Percentiles rank a stretch among this genome's conserved stretches.
Evolutionary conservation across 2,888 invertebrate species (phyloP).

Genomic region (Gerosis bhagava): DNA sequence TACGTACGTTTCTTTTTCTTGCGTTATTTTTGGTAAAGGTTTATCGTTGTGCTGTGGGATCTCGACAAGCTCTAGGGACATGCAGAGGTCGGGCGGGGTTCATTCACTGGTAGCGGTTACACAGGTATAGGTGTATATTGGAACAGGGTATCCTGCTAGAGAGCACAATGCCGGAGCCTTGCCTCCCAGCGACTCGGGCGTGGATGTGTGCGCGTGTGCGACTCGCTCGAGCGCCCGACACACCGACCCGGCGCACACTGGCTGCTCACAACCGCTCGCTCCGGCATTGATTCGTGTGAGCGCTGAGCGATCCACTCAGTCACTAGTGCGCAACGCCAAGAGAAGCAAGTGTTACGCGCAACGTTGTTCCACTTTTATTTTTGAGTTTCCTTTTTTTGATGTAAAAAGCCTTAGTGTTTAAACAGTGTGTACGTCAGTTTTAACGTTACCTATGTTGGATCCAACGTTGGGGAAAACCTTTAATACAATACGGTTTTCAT

Average conservation of each 20-base stretch:
- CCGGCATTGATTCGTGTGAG: constrained; percentile 78
- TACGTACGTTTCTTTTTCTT: constrained; percentile 27
- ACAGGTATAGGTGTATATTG: constrained; percentile 52
- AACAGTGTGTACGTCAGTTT: constrained; percentile 67
- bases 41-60: not conserved
- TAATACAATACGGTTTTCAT: no score
- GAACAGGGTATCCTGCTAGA: constrained; percentile 36
- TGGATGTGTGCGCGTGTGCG: constrained; percentile 54
- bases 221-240: constrained; percentile 31
- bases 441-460: constrained; percentile 50
- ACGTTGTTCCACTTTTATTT: constrained; percentile 60
- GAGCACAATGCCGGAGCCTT: constrained; percentile 50
- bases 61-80: constrained; percentile 18
- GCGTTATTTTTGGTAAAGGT: not conserved
- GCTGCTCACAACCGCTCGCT: no score
- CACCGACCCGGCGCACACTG: constrained; percentile 53
- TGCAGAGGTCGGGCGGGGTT: constrained; percentile 50
- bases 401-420: constrained; percentile 42
- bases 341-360: constrained; percentile 59
- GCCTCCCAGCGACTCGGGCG: constrained; percentile 32
- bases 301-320: constrained; percentile 68
- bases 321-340: constrained; percentile 78
- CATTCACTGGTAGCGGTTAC: constrained; percentile 50
- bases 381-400: constrained; percentile 66
- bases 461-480: no score